Percentiles rank a stretch among this genome's conserved stretches.
phyloP scores from a whole-genome alignment of 2,113 vertebrate genomes.

The Pagrus major region DNA sequence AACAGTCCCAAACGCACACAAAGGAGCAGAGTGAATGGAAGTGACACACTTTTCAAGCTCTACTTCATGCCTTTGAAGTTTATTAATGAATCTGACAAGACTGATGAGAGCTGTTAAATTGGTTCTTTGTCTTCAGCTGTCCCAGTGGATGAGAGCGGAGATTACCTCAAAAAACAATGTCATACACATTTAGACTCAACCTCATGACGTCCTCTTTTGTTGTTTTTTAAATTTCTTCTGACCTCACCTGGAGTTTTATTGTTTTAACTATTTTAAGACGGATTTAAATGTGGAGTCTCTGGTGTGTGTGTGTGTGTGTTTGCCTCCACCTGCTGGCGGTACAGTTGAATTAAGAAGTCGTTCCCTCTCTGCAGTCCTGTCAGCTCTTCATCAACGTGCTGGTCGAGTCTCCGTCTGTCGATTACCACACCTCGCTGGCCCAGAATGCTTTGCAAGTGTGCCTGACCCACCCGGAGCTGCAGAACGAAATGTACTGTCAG shows the following conservation, averaged over 20 bases:
- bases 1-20: conserved; percentile 48
- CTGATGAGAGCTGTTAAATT: conserved; percentile 26
- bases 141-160: conserved; percentile 11
- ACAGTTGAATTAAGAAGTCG: not conserved
- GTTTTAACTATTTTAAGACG: not conserved
- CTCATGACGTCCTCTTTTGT: not conserved
- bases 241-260: not conserved
- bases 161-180: conserved; percentile 2
- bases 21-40: conserved; percentile 49
- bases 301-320: too few relatives aligned
- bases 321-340: conserved; percentile 74
- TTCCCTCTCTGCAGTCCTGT: conserved; percentile 84
- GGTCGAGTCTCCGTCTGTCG: conserved; percentile 90
- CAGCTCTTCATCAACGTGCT: conserved; percentile 94
- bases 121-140: conserved; percentile 36
- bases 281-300: not conserved
- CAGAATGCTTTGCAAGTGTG: conserved; percentile 93
- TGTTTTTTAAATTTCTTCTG: not conserved
- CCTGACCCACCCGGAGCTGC: conserved; percentile 90
- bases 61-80: conserved; percentile 50
- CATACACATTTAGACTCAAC: not conserved
- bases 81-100: conserved; percentile 59
- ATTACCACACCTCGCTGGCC: conserved; percentile 92
- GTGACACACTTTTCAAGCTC: conserved; percentile 55
- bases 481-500: conserved; percentile 93